Base-by-base conservation (phyloP, 2,797 vertebrate genomes). In the Acrossocheilus wenchowensis region DNA sequence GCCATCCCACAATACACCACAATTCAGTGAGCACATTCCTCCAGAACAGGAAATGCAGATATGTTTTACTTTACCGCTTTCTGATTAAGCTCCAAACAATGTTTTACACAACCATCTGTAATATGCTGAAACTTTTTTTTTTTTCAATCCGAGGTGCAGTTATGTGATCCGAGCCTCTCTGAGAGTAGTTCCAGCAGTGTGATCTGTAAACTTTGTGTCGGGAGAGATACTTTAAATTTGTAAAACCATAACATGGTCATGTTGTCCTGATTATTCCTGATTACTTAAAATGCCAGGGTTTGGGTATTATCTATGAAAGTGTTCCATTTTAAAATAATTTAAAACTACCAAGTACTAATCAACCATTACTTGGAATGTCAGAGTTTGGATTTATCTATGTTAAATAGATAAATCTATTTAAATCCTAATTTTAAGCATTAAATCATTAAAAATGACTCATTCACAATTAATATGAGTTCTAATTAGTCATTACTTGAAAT, bases 1-100 rank as follows among this genome's bases (percentile, higher is more conserved):
- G 90, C 88, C 90, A 90, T 94, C 92, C 91, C 90, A 91, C 90
- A 95, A 93, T 94, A 90, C 91, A 89, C 54, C 82, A 78, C 54
- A 82, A 72, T 72, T 81, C 71, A 82, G 83, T 92, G 91, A 79
- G 77, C 84, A 85, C 91, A 83, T 93, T 92, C 93, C 92, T 92
- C 72, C 84, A 91, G 52, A 84, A 86, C 82, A 79, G 79, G 11
- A 85, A 86, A 81, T 66, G 60, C 69, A 86, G 78, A 81, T 81
- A 74, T 73, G 78, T 81, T 81, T 86, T 74, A 81, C 54, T 79
- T 79, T 79, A 85, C 39, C 6, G 83, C 64, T 34, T 73, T 80
- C 36, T 85, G 75, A 85, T 85, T 80, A 80, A 80, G 68, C 84
- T 50, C 19, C 12, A 72, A 85, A 48, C 77, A n/a, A 34, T 72